These are phyloP conservation scores for Oxycera nigricornis DNA, from an alignment of 2,888 invertebrate genomes.

Conservation along the genomic window DNA sequence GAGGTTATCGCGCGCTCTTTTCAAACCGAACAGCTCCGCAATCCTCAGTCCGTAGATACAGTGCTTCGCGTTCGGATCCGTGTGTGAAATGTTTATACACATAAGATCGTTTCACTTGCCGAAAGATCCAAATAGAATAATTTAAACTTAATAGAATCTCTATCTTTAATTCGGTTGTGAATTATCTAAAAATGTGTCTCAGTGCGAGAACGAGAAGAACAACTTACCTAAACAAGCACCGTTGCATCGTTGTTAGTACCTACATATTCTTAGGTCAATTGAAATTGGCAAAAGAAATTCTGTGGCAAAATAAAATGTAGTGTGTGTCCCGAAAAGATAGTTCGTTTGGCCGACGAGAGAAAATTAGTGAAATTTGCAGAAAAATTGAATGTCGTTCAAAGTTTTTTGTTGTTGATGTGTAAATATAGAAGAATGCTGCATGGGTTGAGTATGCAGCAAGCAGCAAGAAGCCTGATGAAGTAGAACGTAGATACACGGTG, in stretches of 20 bases:
- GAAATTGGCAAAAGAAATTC: too few relatives aligned
- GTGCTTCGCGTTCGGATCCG: conserved; percentile 13
- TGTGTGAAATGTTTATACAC: conserved; percentile 1
- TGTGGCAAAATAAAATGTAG: too few relatives aligned
- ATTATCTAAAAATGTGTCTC: background rate
- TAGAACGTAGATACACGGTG: background rate
- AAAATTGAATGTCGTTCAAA: background rate
- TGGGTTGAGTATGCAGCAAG: background rate
- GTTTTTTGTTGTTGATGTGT: background rate
- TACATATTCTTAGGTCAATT: too few relatives aligned
- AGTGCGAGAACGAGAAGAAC: too few relatives aligned
- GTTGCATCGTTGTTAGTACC: too few relatives aligned
- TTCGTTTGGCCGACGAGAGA: too few relatives aligned
- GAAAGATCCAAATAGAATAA: background rate
- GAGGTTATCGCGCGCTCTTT: background rate
- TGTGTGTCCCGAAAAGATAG: too few relatives aligned
- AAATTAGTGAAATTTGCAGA: background rate
- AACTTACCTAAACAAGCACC: too few relatives aligned
- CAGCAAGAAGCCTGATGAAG: background rate
- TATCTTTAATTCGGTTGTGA: background rate
- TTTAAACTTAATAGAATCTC: background rate
- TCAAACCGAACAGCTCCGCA: background rate
- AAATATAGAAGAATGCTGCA: conserved; percentile 19
- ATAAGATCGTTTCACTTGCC: background rate
- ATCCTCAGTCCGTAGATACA: conserved; percentile 5